A percentile compares a stretch with the other conserved stretches of the same genome.
These are phyloP conservation scores for Hermodice carunculata DNA, from an alignment of 2,888 invertebrate genomes.

Conservation along the genomic window DNA sequence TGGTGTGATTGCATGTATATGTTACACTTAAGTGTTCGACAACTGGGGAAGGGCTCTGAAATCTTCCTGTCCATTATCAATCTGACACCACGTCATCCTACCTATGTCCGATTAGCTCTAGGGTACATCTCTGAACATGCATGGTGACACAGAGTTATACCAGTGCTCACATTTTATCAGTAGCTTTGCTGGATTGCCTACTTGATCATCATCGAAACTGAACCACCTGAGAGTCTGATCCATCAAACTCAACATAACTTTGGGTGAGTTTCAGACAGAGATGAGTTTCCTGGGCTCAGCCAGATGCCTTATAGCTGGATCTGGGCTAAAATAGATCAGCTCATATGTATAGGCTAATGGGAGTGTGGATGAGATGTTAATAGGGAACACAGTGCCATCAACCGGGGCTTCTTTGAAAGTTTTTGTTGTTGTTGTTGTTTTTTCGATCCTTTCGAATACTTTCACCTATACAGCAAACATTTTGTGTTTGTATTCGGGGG, in stretches of 20 bases:
- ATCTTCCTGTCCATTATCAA: too few species aligned
- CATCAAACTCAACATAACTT: neutral
- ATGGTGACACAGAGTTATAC: neutral
- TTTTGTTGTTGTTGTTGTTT: too few species aligned
- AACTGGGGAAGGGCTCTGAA: neutral
- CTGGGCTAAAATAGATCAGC: neutral
- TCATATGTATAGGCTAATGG: slow-evolving; percentile 1
- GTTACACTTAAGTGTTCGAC: neutral
- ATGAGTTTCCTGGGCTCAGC: slow-evolving; percentile 2
- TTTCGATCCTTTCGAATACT: too few species aligned
- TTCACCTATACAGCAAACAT: too few species aligned
- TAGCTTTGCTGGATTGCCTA: slow-evolving; percentile 2
- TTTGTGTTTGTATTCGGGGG: too few species aligned
- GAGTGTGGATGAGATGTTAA: neutral
- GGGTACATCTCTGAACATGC: neutral
- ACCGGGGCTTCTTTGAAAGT: too few species aligned
- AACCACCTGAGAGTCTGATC: neutral
- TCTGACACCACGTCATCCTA: too few species aligned
- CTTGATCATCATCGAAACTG: neutral
- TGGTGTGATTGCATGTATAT: neutral
- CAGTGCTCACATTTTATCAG: neutral
- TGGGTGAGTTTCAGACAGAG: neutral
- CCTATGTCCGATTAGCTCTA: too few species aligned
- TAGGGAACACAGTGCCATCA: too few species aligned
- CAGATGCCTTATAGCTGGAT: neutral